phyloP scores from a whole-genome alignment of 2,888 invertebrate genomes.

The Sylvicola cinctus region DNA sequence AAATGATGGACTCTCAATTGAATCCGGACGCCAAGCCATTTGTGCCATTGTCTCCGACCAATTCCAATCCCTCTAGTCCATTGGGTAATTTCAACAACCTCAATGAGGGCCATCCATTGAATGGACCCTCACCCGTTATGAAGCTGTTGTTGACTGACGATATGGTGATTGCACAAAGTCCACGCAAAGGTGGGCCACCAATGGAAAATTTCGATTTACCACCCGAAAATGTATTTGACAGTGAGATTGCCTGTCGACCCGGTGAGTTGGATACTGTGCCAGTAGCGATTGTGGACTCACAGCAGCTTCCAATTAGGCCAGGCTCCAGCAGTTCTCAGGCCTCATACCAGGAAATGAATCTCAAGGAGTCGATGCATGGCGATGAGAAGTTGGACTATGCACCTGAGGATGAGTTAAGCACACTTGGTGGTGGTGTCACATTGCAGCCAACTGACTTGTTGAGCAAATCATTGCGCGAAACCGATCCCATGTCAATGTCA shows the following conservation, averaged over 20 bases:
- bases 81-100: constrained; percentile 10
- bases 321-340: constrained; percentile 7
- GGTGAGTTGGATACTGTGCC: constrained; percentile 13
- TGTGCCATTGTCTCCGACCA: constrained; percentile 43
- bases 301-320: constrained; percentile 1
- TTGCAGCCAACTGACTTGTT: neutral
- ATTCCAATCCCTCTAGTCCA: constrained; percentile 23
- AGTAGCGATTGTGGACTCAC: too few species aligned
- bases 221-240: constrained; percentile 18
- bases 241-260: constrained; percentile 20
- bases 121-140: constrained; percentile 1
- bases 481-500: constrained; percentile 8
- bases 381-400: constrained; percentile 13
- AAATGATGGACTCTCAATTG: constrained; percentile 48
- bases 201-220: constrained; percentile 22
- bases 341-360: constrained; percentile 11
- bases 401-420: constrained; percentile 5
- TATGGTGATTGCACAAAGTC: constrained; percentile 44
- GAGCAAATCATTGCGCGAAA: constrained; percentile 3
- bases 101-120: neutral
- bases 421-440: neutral
- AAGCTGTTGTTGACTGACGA: constrained; percentile 10
- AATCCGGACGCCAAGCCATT: constrained; percentile 79
- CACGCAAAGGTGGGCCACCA: constrained; percentile 35
- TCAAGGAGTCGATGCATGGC: constrained; percentile 13